phyloP scores from a whole-genome alignment of 2,888 invertebrate genomes.

The Ischnus inquisitorius region DNA sequence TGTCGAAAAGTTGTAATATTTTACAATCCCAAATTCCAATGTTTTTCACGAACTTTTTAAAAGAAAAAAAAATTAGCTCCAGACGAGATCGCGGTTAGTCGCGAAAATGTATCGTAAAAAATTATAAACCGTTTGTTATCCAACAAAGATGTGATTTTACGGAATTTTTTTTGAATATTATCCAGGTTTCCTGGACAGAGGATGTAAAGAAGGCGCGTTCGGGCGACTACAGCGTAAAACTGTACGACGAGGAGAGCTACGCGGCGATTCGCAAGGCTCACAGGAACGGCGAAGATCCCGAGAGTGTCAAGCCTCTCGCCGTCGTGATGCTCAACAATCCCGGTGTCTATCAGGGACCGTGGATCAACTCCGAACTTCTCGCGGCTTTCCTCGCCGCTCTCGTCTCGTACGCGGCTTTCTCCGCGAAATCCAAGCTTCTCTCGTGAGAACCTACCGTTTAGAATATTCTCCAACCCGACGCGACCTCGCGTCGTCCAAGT shows the following conservation, averaged over 20 bases:
- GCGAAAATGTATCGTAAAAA: background rate
- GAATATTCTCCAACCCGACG: conserved; percentile 13
- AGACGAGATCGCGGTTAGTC: too few species aligned
- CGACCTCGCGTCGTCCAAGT: background rate
- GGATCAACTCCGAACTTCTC: conserved; percentile 96
- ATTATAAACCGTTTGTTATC: too few species aligned
- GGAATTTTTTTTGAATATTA: background rate
- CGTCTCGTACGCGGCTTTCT: conserved; percentile 95
- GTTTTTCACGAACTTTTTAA: too few species aligned
- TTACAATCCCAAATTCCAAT: background rate
- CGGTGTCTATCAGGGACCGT: conserved; percentile 95
- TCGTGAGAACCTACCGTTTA: conserved; percentile 86
- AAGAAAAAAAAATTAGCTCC: too few species aligned
- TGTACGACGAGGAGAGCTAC: conserved; percentile 97
- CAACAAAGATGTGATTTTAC: background rate
- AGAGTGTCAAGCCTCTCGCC: conserved; percentile 90
- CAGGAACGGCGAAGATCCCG: conserved; percentile 90
- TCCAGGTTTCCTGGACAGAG: conserved; percentile 96
- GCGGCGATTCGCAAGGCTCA: conserved; percentile 94
- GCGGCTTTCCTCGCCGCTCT: conserved; percentile 92
- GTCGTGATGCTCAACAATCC: conserved; percentile 91
- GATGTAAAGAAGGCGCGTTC: conserved; percentile 93
- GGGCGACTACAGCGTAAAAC: conserved; percentile 92
- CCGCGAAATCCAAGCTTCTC: conserved; percentile 93
- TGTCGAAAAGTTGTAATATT: background rate